Conservation (phyloP, 2,888 invertebrate species). For the Megamerina dolium region DNA sequence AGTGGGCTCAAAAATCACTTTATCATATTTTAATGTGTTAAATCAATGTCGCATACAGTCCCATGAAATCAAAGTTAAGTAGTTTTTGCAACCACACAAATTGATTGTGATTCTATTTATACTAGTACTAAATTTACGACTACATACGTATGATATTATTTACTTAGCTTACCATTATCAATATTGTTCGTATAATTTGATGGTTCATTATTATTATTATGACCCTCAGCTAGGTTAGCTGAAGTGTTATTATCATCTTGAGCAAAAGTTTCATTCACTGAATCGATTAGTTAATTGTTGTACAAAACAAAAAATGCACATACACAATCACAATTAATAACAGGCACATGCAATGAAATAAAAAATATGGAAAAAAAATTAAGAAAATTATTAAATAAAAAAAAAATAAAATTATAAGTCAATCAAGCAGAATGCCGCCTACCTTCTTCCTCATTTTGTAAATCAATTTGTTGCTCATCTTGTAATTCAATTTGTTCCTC, state of each 20-base stretch:
- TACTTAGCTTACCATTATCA: constrained; percentile 38
- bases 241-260: constrained; percentile 29
- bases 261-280: constrained; percentile 31
- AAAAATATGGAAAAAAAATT: constrained; percentile 14
- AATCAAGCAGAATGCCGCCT: constrained; percentile 20
- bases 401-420: constrained; percentile 12
- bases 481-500: constrained; percentile 47
- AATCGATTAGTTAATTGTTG: constrained; percentile 16
- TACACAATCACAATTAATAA: constrained; percentile 16
- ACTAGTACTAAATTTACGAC: no score
- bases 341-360: constrained; percentile 27
- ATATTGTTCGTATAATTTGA: constrained; percentile 23
- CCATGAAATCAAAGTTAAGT: constrained; percentile 24
- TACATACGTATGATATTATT: neutral
- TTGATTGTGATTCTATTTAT: no score
- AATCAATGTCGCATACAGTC: constrained; percentile 27
- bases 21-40: constrained; percentile 38
- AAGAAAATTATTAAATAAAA: constrained; percentile 9
- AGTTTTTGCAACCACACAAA: constrained; percentile 21
- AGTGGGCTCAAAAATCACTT: no score
- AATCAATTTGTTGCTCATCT: constrained; percentile 37
- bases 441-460: constrained; percentile 52
- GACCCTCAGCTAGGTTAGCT: constrained; percentile 26
- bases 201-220: constrained; percentile 27
- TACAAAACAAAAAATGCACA: constrained; percentile 4